Evolutionary conservation across 2,888 invertebrate species (phyloP).

Genomic region (Acleris laterana): DNA sequence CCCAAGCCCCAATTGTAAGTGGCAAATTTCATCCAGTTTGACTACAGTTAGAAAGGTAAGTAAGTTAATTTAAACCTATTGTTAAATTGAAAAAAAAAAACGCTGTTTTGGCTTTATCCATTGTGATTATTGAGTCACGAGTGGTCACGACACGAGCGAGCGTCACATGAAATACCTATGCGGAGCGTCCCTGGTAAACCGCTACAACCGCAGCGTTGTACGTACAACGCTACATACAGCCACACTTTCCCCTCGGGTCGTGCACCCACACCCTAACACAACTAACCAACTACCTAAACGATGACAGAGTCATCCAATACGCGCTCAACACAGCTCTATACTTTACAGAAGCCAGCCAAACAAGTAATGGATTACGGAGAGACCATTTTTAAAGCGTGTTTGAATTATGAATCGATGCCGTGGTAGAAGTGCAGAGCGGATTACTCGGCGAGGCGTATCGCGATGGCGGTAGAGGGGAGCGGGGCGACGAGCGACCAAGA

Average conservation of each 20-base stretch:
- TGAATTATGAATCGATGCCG: not conserved
- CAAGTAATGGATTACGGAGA: not conserved
- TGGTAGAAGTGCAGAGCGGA: slow-evolving; percentile 31
- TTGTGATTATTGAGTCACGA: not conserved
- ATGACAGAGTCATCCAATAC: slow-evolving; percentile 42
- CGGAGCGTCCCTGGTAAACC: slow-evolving; percentile 24
- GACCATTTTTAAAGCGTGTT: not conserved
- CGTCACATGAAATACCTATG: not conserved
- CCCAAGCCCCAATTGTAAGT: too few species aligned
- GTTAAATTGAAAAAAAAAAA: too few species aligned
- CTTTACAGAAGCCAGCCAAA: not conserved
- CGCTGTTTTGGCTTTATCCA: too few species aligned
- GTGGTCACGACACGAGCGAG: too few species aligned
- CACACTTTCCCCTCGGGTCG: slow-evolving; percentile 4
- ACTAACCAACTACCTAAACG: not conserved
- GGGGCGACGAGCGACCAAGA: slow-evolving; percentile 68
- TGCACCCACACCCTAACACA: slow-evolving; percentile 22
- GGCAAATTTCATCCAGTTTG: too few species aligned
- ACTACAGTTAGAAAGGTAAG: too few species aligned
- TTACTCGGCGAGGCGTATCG: slow-evolving; percentile 53
- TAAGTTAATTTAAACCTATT: too few species aligned
- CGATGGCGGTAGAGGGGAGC: slow-evolving; percentile 59
- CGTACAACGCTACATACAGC: not conserved
- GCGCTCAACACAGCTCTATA: not conserved
- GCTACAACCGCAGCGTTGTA: slow-evolving; percentile 18